These are phyloP conservation scores for Ormyrus nitidulus DNA, from an alignment of 2,888 invertebrate genomes.

Conservation along the genomic window DNA sequence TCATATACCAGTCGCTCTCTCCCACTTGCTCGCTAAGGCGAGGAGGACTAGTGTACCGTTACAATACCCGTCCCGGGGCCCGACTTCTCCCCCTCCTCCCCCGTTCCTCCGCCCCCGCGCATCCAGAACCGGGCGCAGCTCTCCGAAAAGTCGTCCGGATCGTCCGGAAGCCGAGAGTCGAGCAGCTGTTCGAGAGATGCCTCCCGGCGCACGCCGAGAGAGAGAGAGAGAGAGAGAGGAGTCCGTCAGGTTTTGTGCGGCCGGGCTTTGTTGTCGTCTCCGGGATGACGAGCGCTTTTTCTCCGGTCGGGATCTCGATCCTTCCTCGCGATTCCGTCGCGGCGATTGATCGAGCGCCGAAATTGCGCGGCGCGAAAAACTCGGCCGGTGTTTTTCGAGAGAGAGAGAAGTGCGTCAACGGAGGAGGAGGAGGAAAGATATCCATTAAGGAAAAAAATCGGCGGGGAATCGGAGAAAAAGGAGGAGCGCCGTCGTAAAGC, in stretches of 20 bases:
- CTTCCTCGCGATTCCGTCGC: slow-evolving; percentile 15
- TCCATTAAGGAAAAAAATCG: slow-evolving; percentile 40
- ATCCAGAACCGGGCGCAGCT: slow-evolving; percentile 23
- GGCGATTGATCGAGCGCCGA: too few relatives aligned
- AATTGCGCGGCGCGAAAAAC: too few relatives aligned
- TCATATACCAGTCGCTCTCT: slow-evolving; percentile 49
- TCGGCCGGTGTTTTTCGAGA: not conserved
- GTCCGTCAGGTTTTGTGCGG: slow-evolving; percentile 51
- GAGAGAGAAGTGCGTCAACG: not conserved
- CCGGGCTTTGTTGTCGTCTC: not conserved
- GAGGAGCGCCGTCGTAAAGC: slow-evolving; percentile 50
- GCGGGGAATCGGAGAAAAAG: not conserved
- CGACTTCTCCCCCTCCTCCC: not conserved
- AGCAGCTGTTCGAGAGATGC: slow-evolving; percentile 1
- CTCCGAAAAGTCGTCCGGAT: slow-evolving; percentile 53
- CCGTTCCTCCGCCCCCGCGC: not conserved
- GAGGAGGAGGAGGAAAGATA: not conserved
- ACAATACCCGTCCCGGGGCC: slow-evolving; percentile 51
- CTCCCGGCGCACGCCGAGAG: slow-evolving; percentile 33
- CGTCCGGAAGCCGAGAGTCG: slow-evolving; percentile 31
- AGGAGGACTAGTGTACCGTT: slow-evolving; percentile 54
- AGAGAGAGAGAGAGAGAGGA: slow-evolving; percentile 19
- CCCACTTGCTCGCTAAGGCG: slow-evolving; percentile 16
- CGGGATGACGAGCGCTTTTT: not conserved
- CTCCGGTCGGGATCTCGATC: slow-evolving; percentile 17